A percentile compares a stretch with the other conserved stretches of the same genome.
These are phyloP conservation scores for Rhagologus leucostigma DNA, from an alignment of 2,113 vertebrate species.

Conservation along the genomic window DNA sequence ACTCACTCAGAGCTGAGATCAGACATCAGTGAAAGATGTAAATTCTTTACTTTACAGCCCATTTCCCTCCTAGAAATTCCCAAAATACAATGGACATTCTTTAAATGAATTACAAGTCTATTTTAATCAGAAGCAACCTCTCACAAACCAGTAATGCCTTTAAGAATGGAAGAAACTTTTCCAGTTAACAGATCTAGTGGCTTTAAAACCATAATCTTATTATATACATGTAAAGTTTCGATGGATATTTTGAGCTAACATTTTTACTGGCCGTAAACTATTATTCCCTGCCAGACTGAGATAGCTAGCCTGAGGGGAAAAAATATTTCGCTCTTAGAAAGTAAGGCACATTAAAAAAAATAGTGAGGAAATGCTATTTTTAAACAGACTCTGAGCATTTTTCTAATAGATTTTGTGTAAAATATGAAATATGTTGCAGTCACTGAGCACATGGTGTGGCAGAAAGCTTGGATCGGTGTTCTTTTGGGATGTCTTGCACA, in stretches of 20 bases:
- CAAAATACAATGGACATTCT: not conserved
- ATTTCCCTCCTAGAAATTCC: not conserved
- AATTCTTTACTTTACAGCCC: not conserved
- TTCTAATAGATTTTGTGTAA: conserved; percentile 1
- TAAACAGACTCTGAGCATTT: not conserved
- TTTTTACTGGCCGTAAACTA: not conserved
- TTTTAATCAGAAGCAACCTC: not conserved
- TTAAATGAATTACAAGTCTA: not conserved
- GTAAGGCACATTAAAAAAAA: not conserved
- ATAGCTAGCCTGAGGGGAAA: not conserved
- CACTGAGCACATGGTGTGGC: not conserved
- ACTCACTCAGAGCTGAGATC: not conserved
- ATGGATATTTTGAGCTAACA: not conserved
- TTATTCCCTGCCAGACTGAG: not conserved
- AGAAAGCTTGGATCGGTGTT: not conserved
- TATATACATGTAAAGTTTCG: not conserved
- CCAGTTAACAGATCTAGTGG: not conserved
- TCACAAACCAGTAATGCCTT: not conserved
- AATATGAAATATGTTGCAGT: conserved; percentile 12
- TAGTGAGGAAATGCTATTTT: conserved; percentile 12
- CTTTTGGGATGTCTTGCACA: conserved; percentile 34
- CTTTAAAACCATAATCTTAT: not conserved
- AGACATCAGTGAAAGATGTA: not conserved
- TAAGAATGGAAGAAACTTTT: not conserved
- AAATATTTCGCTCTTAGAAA: not conserved